These are phyloP conservation scores for Phymastichus coffea DNA, from an alignment of 1,140 invertebrate species.

Conservation along the genomic window DNA sequence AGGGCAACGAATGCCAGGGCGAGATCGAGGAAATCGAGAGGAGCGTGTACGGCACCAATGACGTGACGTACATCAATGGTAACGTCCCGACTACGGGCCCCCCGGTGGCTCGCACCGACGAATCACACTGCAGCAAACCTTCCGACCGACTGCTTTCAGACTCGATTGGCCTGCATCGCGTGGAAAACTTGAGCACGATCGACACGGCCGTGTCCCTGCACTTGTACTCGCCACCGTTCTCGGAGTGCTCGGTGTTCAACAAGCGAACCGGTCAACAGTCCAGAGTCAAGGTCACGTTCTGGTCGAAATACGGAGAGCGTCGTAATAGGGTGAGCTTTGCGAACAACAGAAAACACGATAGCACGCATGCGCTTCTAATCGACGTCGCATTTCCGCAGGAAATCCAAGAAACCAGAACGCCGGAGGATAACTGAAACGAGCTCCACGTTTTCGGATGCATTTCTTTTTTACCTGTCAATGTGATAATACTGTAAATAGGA, in stretches of 20 bases:
- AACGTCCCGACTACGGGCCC: constrained; percentile 39
- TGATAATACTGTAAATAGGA: no score
- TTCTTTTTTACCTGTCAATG: no score
- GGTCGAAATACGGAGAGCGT: constrained; percentile 80
- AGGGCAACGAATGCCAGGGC: constrained; percentile 45
- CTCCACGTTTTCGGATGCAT: neutral
- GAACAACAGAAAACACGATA: no score
- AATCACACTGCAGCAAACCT: no score
- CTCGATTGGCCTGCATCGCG: constrained; percentile 89
- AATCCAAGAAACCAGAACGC: constrained; percentile 49
- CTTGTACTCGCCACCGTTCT: constrained; percentile 94
- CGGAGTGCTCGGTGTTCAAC: constrained; percentile 87
- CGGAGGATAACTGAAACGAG: constrained; percentile 53
- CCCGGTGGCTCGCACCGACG: no score
- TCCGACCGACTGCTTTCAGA: no score
- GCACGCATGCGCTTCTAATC: no score
- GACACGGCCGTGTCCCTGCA: constrained; percentile 90
- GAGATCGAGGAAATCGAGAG: constrained; percentile 65
- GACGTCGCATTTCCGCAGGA: constrained; percentile 34
- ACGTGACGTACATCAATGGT: constrained; percentile 97
- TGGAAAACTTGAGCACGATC: constrained; percentile 90
- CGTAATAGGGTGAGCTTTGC: constrained; percentile 59
- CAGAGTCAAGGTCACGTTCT: constrained; percentile 79
- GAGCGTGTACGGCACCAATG: constrained; percentile 67
- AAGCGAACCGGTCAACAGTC: constrained; percentile 80